Base-by-base conservation (phyloP, 2,113 vertebrate species). In the Danio rerio region DNA sequence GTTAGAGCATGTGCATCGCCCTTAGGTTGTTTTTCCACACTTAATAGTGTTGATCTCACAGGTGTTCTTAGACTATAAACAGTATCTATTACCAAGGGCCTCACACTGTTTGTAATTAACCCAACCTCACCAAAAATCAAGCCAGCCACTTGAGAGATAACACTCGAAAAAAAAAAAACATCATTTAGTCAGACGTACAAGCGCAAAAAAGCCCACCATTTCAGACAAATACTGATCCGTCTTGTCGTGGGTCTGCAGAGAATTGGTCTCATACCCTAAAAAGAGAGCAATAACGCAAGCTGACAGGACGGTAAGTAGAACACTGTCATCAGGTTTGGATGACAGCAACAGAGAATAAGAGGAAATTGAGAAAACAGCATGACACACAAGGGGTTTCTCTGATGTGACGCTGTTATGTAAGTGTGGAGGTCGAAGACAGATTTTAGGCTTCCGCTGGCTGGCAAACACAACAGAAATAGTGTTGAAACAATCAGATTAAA, bases 351-450 rank as follows among this genome's bases (percentile, higher is more conserved):
- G 62, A 56, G 53, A 69, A 69, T 18, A 50, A 49, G 20, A 45
- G 71, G 45, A 69, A 82, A 77, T 59, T 61, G 68, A 61, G 79
- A 15, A 71, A 47, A 81, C 68, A 61, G 47, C 77, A 66, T 73
- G 69, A 73, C 79, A 62, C 56, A 72, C 65, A 31, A 42, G 52
- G 69, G 40, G 15, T 18, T 45, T 71, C 63, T 59, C 53, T 69
- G 72, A 76, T 69, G 53, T 55, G 72, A 68, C 43, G 8, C 20
- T n/a, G 53, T 82, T 82, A 76, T 61, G 11, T 62, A 81, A 81
- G 56, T 42, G 52, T 82, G 62, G 52, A 82, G 62, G 52, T 77
- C 63, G 31, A 10, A 77, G 62, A 82, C 62, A 59, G 62, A 77
- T 40, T 77, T 18, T 77, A 43, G 9, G 58, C 58, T 63, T 77